Evolutionary conservation across 2,113 vertebrate genomes (phyloP), one percentile per base, ranked within the genome.

Genomic region (Coptodon rendalli): DNA sequence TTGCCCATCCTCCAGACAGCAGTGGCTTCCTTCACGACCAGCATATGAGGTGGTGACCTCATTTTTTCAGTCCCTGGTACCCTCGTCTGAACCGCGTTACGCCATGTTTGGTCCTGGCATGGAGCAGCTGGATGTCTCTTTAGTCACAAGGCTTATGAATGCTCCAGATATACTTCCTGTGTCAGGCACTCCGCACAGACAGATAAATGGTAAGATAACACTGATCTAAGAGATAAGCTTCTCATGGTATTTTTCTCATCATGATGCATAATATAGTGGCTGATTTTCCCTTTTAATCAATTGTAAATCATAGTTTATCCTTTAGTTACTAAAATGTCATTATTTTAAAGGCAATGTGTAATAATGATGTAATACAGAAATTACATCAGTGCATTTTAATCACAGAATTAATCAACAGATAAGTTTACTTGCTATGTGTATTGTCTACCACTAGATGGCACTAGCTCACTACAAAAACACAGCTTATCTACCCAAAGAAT

Each of bases 101-200:
- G 97, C 98, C 52, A 99, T 99, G 98, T 98, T 99, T 88, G 99
- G 99, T 12, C 97, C 97, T 0, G 99, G 98, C 31, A 96, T 99
- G 91, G 99, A 99, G 95, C 96, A 99, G 90, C 92, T 99, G 89
- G 97, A 98, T 4, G 90, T 96, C n/a, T 98, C 98, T 8, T 93
- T 99, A 86, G 97, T 99, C 83, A 96, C 93, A 40, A 97, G 94
- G 76, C 97, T 99, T 94, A 98, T 99, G 97, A 89, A 96, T 4
- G 96, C 97, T 7, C 96, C 97, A 71, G 95, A 98, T 68, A 89
- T 98, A 85, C 96, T 98, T 43, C 97, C 96, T 6, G 95, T 98
- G 29, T 96, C 97, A 12, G 97, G 97, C 66, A 96, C 96, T 12
- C 96, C 97, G 22, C 97, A 97, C 13, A 96, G 97, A 53, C 98